A percentile compares a stretch with the other conserved stretches of the same genome.
phyloP scores from a whole-genome alignment of 1,140 invertebrate species.

The Schlechtendalia chinensis region DNA sequence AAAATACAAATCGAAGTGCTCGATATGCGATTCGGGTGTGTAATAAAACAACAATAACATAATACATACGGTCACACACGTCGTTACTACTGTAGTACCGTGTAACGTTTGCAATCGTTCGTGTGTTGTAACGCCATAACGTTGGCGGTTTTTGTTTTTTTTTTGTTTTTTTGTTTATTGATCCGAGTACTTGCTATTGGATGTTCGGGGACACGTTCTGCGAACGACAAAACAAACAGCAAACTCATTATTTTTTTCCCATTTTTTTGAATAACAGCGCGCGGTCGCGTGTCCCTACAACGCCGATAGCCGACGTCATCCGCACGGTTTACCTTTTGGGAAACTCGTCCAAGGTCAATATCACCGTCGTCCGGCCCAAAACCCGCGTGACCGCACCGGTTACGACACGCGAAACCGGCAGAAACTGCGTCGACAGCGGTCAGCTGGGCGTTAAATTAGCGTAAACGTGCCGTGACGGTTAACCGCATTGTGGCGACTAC shows the following conservation, averaged over 20 bases:
- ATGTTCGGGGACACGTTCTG: too few species aligned
- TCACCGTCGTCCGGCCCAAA: not conserved
- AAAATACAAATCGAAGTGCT: too few species aligned
- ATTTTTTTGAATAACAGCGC: too few species aligned
- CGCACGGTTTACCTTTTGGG: not conserved
- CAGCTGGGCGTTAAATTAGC: conserved; percentile 47
- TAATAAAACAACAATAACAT: not conserved
- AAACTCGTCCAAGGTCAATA: conserved; percentile 49
- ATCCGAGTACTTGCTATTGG: too few species aligned
- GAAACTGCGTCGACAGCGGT: not conserved
- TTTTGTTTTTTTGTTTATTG: too few species aligned
- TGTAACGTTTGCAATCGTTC: not conserved
- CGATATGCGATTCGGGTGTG: not conserved
- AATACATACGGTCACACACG: not conserved
- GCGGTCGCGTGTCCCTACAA: not conserved
- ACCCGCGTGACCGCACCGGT: conserved; percentile 32
- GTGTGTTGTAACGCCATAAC: too few species aligned
- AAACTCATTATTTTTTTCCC: not conserved
- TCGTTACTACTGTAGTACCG: too few species aligned
- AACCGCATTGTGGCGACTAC: conserved; percentile 31
- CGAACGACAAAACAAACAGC: not conserved
- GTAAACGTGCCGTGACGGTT: conserved; percentile 39
- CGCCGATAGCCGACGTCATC: not conserved
- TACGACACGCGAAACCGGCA: conserved; percentile 28
- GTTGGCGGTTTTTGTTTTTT: too few species aligned